A percentile compares a stretch with the other conserved stretches of the same genome.
Evolutionary conservation across 2,113 vertebrate genomes (phyloP).

Genomic region (Sylvietta virens): DNA sequence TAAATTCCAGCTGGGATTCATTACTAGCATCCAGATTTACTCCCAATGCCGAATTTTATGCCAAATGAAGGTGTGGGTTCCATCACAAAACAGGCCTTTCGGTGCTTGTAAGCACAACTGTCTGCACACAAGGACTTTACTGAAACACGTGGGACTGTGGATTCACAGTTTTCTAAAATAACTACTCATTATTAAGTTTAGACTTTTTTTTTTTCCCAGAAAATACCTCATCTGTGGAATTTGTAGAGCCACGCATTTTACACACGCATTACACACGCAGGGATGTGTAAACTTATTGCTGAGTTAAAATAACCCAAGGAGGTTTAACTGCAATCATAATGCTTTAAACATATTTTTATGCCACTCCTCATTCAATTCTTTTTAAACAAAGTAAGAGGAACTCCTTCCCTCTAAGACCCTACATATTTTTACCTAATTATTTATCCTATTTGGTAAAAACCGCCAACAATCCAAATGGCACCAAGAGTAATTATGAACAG

Average conservation of each 20-base stretch:
- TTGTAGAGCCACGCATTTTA: background rate
- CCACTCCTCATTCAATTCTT: background rate
- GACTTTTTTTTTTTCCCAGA: background rate
- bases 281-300: background rate
- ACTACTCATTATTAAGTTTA: background rate
- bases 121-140: background rate
- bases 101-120: background rate
- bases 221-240: background rate
- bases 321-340: background rate
- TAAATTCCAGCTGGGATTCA: background rate
- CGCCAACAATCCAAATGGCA: rapidly evolving
- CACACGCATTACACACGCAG: too few species aligned
- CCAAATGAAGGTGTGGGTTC: background rate
- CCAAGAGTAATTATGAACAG: background rate
- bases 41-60: background rate
- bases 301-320: background rate
- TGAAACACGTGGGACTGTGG: background rate
- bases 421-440: background rate
- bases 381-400: background rate
- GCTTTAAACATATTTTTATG: background rate
- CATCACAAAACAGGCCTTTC: background rate
- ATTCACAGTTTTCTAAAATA: background rate
- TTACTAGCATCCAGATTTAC: background rate
- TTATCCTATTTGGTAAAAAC: background rate
- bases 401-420: background rate